Percentiles rank a stretch among this genome's conserved stretches.
Evolutionary conservation across 2,797 vertebrate species (phyloP).

Genomic region (Rhabdophis nuchalis): DNA sequence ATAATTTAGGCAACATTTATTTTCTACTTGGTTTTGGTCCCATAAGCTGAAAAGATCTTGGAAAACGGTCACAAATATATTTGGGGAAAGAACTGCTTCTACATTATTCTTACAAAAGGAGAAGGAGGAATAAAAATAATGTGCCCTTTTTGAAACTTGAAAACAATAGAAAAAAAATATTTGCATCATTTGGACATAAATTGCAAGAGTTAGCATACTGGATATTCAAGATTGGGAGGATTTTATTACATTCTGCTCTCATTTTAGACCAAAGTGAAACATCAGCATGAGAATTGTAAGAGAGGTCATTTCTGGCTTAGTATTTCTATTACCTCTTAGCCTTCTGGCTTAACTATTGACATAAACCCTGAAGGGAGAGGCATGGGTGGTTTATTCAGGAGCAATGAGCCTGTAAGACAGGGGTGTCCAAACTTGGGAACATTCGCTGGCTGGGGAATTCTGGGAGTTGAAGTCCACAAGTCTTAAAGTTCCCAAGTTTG

Average conservation of each 20-base stretch:
- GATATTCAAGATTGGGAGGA: neutral
- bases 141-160: neutral
- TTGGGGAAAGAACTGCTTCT: neutral
- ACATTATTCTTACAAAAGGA: neutral
- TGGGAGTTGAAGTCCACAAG: too few species aligned
- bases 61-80: neutral
- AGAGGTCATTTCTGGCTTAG: neutral
- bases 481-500: too few species aligned
- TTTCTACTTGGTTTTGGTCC: neutral
- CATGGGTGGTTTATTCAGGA: neutral
- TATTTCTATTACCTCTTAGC: neutral
- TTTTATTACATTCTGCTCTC: neutral
- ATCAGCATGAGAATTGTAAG: neutral
- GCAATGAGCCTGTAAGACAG: too few species aligned
- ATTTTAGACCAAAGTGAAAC: neutral
- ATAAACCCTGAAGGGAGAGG: neutral
- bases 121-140: neutral
- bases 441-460: too few species aligned
- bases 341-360: neutral
- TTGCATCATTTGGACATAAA: neutral
- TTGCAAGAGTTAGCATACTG: neutral
- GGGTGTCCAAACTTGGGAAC: too few species aligned
- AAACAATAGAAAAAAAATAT: neutral
- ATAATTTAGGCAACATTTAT: neutral
- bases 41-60: neutral